Evolutionary conservation across 2,888 invertebrate species (phyloP).

Genomic region (Acheta domesticus): DNA sequence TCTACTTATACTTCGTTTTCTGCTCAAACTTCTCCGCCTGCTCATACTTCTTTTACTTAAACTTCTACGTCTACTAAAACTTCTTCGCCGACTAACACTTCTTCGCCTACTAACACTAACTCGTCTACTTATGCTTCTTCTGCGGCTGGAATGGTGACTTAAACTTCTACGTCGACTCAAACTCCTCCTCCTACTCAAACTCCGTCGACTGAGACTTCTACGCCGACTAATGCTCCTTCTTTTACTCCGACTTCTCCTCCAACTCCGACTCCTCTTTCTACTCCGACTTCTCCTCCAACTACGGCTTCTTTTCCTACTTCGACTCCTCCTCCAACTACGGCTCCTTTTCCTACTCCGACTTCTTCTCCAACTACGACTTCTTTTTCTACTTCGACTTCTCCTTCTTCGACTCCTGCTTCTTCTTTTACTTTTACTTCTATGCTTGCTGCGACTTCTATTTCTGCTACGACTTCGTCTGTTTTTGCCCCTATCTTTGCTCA

Average conservation of each 20-base stretch:
- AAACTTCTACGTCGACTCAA: background rate
- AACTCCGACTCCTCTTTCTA: constrained; percentile 23
- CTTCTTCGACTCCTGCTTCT: constrained; percentile 30
- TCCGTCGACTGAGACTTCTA: constrained; percentile 26
- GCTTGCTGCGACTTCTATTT: constrained; percentile 39
- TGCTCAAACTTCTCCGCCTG: background rate
- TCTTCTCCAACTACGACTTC: constrained; percentile 26
- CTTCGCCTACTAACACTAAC: background rate
- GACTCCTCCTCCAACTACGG: constrained; percentile 24
- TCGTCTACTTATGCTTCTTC: background rate
- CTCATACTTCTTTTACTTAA: background rate
- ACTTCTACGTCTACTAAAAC: background rate
- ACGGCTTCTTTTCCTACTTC: constrained; percentile 26
- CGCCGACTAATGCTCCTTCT: background rate
- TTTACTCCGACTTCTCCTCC: constrained; percentile 1
- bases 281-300: constrained; percentile 24
- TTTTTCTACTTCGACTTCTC: constrained; percentile 23
- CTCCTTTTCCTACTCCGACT: constrained; percentile 27
- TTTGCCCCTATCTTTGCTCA: constrained; percentile 24
- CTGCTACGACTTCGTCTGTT: constrained; percentile 28
- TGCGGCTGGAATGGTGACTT: background rate
- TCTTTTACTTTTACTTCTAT: constrained; percentile 38
- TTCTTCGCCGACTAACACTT: background rate
- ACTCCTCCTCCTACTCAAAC: background rate
- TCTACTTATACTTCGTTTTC: background rate